Evolutionary conservation across 2,888 invertebrate genomes (phyloP).

Genomic region (Trissonchulus sp.): DNA sequence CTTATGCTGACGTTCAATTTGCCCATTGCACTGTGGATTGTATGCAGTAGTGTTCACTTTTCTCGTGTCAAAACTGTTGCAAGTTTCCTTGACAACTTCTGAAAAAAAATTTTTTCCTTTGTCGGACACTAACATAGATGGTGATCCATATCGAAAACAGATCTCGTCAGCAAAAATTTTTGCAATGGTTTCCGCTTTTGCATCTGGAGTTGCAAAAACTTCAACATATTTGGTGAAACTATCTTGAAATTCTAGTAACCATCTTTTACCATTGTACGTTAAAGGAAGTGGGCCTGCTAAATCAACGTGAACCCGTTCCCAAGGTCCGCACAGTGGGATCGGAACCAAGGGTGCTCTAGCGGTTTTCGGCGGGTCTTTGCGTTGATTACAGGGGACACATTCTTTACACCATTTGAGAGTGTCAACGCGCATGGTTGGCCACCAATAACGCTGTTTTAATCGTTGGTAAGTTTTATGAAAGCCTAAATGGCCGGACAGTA

Average conservation of each 20-base stretch:
- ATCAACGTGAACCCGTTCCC: constrained; percentile 39
- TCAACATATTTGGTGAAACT: constrained; percentile 38
- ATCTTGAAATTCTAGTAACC: constrained; percentile 38
- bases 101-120: constrained; percentile 1
- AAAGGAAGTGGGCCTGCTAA: constrained; percentile 39
- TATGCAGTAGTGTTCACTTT: constrained; percentile 20
- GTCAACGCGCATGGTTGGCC: constrained; percentile 34
- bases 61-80: background rate
- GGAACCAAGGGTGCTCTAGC: background rate
- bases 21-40: constrained; percentile 17
- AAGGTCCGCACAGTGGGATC: constrained; percentile 34
- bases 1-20: constrained; percentile 12
- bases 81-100: constrained; percentile 10
- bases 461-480: constrained; percentile 32
- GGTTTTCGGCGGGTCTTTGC: background rate
- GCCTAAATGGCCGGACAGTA: no score
- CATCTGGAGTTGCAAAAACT: constrained; percentile 45
- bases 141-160: background rate
- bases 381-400: constrained; percentile 36
- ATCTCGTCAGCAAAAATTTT: constrained; percentile 11
- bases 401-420: constrained; percentile 27
- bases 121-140: constrained; percentile 1
- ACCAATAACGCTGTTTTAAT: constrained; percentile 35
- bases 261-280: constrained; percentile 33
- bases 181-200: constrained; percentile 46